Evolutionary conservation across 1,140 invertebrate genomes (phyloP), one percentile per base, ranked within the genome.

Genomic region (Druon quercuslanigerum): DNA sequence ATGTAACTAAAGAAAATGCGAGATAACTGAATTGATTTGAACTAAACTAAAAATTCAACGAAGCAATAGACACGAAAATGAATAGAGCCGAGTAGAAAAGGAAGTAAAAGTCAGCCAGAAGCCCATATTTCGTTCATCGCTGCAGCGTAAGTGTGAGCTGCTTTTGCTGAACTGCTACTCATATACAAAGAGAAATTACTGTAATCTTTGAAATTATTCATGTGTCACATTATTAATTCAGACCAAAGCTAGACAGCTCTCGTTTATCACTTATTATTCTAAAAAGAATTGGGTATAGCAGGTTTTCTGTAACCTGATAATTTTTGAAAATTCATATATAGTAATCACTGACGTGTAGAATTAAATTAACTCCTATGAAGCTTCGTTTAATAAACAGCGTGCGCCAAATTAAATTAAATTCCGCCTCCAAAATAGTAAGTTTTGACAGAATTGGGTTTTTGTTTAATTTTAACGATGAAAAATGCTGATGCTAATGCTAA

Each of bases 121-220:
- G n/a, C 25, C n/a, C 33, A 66, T 46, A 66, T 66, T 66, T 66
- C 25, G 60, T 33, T 66, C 60, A 66, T 25, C 16, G 60, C 25
- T 33, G 6, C 33, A 46, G n/a, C 25, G 33, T 66, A 66, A 66
- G 33, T 66, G 60, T 33, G 60, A 16, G 20, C 51, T 54, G 51
- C 17, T 54, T 9, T 5, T n/a, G 25, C 60, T 33, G 60, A 8
- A 12, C 52, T 54, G 52, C 9, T 54, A 3, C n/a, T 8, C 25
- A 66, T 66, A 20, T 40, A 66, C 33, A 66, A 66, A 12, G 60
- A 66, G 60, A 40, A 66, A 66, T 5, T 66, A 46, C 40, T 66
- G n/a, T 66, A 40, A 40, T 66, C 60, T 33, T n/a, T 33, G 8
- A 46, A 33, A 40, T 46, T 66, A 66, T 66, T 66, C 60, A 66